Conservation (phyloP, 1,140 invertebrate genomes). For the Brachionus calyciflorus region DNA sequence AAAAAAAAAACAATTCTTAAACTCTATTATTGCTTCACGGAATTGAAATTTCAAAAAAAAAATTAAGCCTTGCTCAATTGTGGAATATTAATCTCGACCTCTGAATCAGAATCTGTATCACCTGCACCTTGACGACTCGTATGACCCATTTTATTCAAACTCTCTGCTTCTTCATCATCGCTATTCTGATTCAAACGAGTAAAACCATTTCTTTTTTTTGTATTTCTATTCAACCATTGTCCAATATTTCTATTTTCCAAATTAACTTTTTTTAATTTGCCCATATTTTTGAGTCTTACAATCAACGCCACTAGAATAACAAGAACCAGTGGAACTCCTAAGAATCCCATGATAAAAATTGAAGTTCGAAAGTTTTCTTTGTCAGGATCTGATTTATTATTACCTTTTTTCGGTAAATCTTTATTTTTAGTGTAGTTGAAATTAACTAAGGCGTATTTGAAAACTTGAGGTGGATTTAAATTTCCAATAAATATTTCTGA, state of each 20-base stretch:
- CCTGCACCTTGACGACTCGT: not conserved
- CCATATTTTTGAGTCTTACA: constrained; percentile 34
- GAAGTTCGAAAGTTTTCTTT: constrained; percentile 46
- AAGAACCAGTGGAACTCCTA: constrained; percentile 8
- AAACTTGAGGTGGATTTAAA: constrained; percentile 32
- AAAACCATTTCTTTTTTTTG: constrained; percentile 32
- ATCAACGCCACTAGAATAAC: not conserved
- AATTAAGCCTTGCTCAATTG: constrained; percentile 35
- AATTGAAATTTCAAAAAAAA: too few species aligned
- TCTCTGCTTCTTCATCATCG: constrained; percentile 42
- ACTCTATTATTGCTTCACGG: too few species aligned
- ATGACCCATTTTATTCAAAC: constrained; percentile 33
- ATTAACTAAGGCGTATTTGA: constrained; percentile 38
- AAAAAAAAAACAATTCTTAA: too few species aligned
- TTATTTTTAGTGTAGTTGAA: constrained; percentile 35
- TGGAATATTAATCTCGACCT: constrained; percentile 43
- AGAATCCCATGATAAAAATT: constrained; percentile 26
- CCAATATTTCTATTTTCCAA: constrained; percentile 34
- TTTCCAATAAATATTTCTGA: constrained; percentile 42
- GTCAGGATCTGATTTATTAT: not conserved
- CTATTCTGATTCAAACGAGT: constrained; percentile 32
- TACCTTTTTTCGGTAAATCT: not conserved
- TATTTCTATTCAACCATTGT: constrained; percentile 25
- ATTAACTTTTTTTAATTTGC: constrained; percentile 37
- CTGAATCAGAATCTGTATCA: constrained; percentile 27